Evolutionary conservation across 37 sponge, comb jelly and placozoan genomes (phyloP).

Genomic region (Axinella damicornis): DNA sequence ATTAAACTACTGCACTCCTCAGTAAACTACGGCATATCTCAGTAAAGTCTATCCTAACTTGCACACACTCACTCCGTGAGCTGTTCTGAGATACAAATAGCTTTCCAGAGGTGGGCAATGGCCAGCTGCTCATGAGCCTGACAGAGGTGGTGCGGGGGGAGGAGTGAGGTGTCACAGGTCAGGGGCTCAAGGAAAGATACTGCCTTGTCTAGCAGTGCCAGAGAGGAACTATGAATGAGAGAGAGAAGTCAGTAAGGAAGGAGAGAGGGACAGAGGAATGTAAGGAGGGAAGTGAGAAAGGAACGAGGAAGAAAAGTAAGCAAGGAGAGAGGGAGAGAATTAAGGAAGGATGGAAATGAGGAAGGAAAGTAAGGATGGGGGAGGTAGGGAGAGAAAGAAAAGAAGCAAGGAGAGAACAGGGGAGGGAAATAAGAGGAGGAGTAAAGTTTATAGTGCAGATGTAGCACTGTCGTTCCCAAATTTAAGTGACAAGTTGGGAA

Average conservation of each 20-base stretch:
- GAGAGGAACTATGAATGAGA: background rate
- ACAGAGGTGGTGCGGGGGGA: background rate
- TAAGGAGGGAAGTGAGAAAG: background rate
- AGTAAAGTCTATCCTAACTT: no score
- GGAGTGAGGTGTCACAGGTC: background rate
- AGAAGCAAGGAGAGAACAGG: no score
- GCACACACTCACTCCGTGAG: background rate
- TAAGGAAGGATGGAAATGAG: no score
- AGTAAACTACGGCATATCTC: no score
- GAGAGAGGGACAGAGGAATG: no score
- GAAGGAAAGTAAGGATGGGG: no score
- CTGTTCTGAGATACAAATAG: conserved; percentile 2
- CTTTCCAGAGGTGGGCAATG: conserved; percentile 40
- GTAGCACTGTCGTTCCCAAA: background rate
- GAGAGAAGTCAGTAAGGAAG: background rate
- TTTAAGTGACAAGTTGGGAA: background rate
- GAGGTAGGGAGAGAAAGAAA: background rate
- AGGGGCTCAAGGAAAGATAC: background rate
- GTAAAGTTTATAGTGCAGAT: background rate
- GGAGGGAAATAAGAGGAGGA: no score
- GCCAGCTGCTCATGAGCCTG: conserved; percentile 15
- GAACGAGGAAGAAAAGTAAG: background rate
- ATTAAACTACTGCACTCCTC: no score
- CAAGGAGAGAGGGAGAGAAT: background rate
- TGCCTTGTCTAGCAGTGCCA: conserved; percentile 22